Conservation (phyloP, 2,888 invertebrate species). For the Lycaena phlaeas region DNA sequence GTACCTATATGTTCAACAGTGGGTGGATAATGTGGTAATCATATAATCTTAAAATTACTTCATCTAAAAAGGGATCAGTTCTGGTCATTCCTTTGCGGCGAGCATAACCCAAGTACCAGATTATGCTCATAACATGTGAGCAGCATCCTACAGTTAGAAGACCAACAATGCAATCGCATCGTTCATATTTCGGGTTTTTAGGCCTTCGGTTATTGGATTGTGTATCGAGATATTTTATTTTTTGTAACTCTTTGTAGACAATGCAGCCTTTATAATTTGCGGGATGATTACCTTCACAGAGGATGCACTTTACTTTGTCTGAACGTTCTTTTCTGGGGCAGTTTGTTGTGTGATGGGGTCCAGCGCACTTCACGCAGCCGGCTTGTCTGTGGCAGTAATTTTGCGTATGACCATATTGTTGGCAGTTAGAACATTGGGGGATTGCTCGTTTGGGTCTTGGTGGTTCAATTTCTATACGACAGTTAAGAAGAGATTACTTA, state of each 20-base stretch:
- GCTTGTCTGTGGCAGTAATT: slow-evolving; percentile 21
- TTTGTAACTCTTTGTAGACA: slow-evolving; percentile 19
- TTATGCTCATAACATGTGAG: too few relatives aligned
- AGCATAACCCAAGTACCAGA: too few relatives aligned
- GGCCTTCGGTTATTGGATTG: background rate
- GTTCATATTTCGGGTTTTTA: too few relatives aligned
- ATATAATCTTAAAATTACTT: too few relatives aligned
- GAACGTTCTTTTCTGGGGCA: slow-evolving; percentile 14
- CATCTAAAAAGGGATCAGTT: too few relatives aligned
- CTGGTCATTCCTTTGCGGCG: too few relatives aligned
- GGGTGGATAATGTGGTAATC: too few relatives aligned
- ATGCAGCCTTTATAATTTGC: slow-evolving; percentile 21
- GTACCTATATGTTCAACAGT: too few relatives aligned
- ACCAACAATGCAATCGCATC: too few relatives aligned
- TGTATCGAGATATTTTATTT: background rate
- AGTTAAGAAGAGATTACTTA: slow-evolving; percentile 8
- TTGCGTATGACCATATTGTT: slow-evolving; percentile 22
- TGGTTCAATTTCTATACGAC: slow-evolving; percentile 15
- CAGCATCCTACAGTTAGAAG: too few relatives aligned
- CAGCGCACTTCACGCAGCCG: slow-evolving; percentile 22
- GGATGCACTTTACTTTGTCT: slow-evolving; percentile 18
- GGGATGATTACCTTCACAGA: slow-evolving; percentile 23
- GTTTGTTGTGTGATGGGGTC: slow-evolving; percentile 13
- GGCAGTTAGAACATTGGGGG: slow-evolving; percentile 21
- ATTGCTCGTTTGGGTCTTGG: slow-evolving; percentile 20